These are phyloP conservation scores for Coregonus sp. DNA, from an alignment of 2,797 vertebrate species.

Conservation along the genomic window DNA sequence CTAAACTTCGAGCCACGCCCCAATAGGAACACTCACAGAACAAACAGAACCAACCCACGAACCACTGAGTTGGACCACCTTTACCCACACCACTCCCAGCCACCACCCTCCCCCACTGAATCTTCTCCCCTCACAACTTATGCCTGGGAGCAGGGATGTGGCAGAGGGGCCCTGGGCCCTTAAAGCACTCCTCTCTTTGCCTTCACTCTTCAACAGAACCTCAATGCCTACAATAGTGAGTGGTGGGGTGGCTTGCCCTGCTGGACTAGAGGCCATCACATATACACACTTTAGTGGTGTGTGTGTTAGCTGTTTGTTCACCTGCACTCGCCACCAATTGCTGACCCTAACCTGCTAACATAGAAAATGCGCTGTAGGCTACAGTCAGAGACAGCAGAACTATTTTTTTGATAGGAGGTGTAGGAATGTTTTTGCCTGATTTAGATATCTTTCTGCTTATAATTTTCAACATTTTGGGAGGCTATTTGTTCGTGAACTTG, in stretches of 20 bases:
- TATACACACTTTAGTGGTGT: neutral
- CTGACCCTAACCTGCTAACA: no score
- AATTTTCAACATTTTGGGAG: no score
- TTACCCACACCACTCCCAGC: neutral
- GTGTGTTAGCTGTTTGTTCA: no score
- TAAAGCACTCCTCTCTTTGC: constrained; percentile 4
- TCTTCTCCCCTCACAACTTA: neutral
- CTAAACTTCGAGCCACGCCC: constrained; percentile 18
- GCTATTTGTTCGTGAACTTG: no score
- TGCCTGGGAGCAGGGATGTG: neutral
- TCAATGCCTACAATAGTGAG: constrained; percentile 4
- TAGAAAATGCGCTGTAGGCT: no score
- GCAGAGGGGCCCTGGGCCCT: neutral
- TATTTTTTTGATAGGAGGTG: no score
- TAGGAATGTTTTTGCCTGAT: no score
- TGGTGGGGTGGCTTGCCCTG: constrained; percentile 15
- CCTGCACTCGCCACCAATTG: no score
- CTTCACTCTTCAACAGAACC: constrained; percentile 19
- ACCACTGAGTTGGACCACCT: constrained; percentile 11
- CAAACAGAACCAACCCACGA: neutral
- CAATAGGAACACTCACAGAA: constrained; percentile 11
- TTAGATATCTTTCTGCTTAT: no score
- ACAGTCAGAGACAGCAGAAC: no score
- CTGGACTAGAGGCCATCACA: neutral
- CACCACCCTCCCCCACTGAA: neutral